Evolutionary conservation across 2,888 invertebrate genomes (phyloP).

Genomic region (Ischnura elegans): DNA sequence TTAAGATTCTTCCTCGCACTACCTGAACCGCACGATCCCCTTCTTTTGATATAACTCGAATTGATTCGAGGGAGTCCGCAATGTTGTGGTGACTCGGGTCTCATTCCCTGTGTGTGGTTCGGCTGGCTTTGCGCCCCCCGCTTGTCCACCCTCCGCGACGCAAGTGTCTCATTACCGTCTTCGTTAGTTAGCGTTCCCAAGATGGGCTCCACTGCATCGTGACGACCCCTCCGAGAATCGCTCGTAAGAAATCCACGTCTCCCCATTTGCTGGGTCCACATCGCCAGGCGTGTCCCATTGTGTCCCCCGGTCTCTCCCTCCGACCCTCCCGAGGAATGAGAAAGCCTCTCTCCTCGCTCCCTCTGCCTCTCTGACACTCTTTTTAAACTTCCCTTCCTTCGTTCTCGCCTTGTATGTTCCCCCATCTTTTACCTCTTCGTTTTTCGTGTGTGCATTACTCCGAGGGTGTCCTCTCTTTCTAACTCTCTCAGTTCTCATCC

Average conservation of each 20-base stretch:
- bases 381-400: background rate
- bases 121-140: background rate
- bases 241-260: background rate
- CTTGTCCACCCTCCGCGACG: background rate
- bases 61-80: background rate
- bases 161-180: slow-evolving; percentile 1
- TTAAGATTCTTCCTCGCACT: no score
- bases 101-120: background rate
- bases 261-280: background rate
- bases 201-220: background rate
- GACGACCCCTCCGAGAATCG: background rate
- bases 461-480: background rate
- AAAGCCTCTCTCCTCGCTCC: background rate
- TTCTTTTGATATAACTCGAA: no score
- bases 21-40: no score
- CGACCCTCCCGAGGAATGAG: background rate
- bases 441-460: no score
- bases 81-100: background rate
- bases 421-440: background rate
- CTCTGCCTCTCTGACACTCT: background rate
- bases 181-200: slow-evolving; percentile 1
- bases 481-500: background rate
- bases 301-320: background rate
- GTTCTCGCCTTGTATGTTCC: background rate
- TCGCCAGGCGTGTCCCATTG: background rate